Base-by-base conservation (phyloP, 2,888 invertebrate genomes). In the Drosophila affinis region DNA sequence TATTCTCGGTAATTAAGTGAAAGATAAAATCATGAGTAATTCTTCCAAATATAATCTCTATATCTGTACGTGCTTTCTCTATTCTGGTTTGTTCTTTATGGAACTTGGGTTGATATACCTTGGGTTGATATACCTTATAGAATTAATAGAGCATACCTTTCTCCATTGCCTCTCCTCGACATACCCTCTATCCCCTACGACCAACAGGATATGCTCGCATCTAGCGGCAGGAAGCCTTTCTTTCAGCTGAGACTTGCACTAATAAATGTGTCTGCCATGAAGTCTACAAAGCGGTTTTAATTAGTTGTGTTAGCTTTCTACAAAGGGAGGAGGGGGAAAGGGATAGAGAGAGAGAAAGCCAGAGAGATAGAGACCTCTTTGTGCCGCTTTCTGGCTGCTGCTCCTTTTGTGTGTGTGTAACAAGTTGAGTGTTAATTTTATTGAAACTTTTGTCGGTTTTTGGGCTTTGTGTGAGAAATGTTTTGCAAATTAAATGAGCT, bases 231-330 rank as follows among this genome's bases (percentile, higher is more conserved):
- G 34, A 9, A 32, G 47, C 27, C 9, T 59, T 52, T 51, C 63
- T 65, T 49, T 55, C 77, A 72, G 78, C 80, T 82, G 80, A 62
- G 71, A 58, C 61, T 39, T 12, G 49, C 32, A 67, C 77, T 80
- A 80, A 82, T 76, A 82, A 74, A 83, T 78, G 79, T 72, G 81
- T 81, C 74, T 79, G 77, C 62, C 63, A 12, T 44, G 34, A 71
- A 65, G 72, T 74, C 75, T 63, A 76, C 78, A 79, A 84, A 82
- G 85, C 78, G 85, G 79, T 84, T 82, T 84, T 84, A 82, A 82
- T 82, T 82, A 82, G 85, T 82, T 81, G 82, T 76, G 79, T 79
- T 84, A 72, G 75, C 84, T 79, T 72, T 68, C 62, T 57, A 68
- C 71, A 52, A 70, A 72, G 69, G 65, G 29, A 51, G 34, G 48